phyloP scores from a whole-genome alignment of 2,797 vertebrate genomes.

The Tympanoctomys barrerae region DNA sequence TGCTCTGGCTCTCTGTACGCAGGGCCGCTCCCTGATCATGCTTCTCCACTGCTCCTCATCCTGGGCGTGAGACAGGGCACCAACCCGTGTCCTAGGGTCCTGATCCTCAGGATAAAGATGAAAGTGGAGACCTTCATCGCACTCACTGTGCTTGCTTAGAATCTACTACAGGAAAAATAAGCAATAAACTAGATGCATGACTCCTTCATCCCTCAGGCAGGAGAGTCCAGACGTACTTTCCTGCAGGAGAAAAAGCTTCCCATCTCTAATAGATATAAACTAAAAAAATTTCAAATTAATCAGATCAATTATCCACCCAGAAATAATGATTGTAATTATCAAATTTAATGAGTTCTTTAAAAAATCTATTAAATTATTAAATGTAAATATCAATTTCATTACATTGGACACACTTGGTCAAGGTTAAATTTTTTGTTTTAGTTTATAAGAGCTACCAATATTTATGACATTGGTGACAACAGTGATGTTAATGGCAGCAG shows the following conservation, averaged over 20 bases:
- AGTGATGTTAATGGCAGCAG: not conserved
- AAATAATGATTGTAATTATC: not conserved
- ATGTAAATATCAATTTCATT: slow-evolving; percentile 22
- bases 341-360: slow-evolving; percentile 35
- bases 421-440: not conserved
- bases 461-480: not conserved
- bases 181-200: not conserved
- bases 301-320: not conserved
- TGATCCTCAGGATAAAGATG: not conserved
- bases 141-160: slow-evolving; percentile 19
- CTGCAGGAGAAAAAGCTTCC: not conserved
- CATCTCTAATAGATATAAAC: not conserved
- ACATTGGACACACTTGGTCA: not conserved
- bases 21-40: not conserved
- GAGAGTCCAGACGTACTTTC: not conserved
- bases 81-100: not conserved
- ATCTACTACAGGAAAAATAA: not conserved
- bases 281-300: slow-evolving; percentile 38
- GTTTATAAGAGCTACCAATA: not conserved
- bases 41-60: not conserved
- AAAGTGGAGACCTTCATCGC: not conserved
- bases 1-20: not conserved
- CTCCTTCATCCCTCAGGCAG: not conserved
- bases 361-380: not conserved
- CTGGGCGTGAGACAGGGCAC: not conserved